Base-by-base conservation (phyloP, 2,888 invertebrate species). In the Byasa hedistus region DNA sequence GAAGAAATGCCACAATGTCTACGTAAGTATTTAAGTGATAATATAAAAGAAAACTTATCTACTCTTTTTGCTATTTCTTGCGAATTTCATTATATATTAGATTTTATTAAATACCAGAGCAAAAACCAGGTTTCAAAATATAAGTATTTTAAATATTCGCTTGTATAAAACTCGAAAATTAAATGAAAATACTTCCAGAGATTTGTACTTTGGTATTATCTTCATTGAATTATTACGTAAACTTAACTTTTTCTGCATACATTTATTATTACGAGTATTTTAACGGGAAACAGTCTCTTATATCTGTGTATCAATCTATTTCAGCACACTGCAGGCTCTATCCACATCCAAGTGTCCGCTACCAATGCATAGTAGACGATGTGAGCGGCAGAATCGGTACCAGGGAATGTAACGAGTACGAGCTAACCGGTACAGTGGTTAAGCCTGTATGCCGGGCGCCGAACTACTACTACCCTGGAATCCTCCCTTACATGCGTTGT, bases 281-380 rank as follows among this genome's bases (percentile, higher is more conserved):
- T 27, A 27, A 27, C 5, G 27, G 5, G 27, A 27, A 27, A 27
- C 3, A 27, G 27, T 27, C 3, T 27, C 15, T 17, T 39, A 12
- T 39, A 1, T 39, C 39, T 39, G 5, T 27, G 27, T 27, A 27
- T 27, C 5, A 27, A 27, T 39, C 72, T n/a, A 44, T 61, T 69
- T 55, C 70, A 86, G 86, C 79, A 15, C 78, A 75, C 70, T 86
- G 86, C 75, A 73, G 74, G 7, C 71, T 86, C 0, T 73, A 76
- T n/a, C 70, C 60, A 0, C 75, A 83, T 32, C 73, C 74, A 1
- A 81, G 84, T 56, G 81, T 86, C 0, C 71, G 65, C 2, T 85
- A 81, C 73, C 69, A 71, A 19, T 86, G 86, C 66, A 39, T 76
- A 0, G 68, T 79, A 2, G 68, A 70, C 0, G 73, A 68, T 7